Evolutionary conservation across 2,888 invertebrate species (phyloP).

Genomic region (Diarsia dahlii): DNA sequence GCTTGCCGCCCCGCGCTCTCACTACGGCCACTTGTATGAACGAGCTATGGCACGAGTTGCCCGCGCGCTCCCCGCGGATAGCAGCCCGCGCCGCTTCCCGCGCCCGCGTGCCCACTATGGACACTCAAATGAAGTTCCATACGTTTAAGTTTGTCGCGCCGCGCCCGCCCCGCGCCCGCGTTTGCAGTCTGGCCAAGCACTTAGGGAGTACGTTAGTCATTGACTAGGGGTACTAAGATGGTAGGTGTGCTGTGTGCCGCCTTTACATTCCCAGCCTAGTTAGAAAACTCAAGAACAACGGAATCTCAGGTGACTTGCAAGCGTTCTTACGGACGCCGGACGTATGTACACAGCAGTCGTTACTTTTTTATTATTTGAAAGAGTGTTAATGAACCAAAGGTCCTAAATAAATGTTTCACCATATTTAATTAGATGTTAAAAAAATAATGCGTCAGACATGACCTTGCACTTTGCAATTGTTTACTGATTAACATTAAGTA

Average conservation of each 20-base stretch:
- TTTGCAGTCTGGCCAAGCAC: too few species aligned
- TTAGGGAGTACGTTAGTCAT: too few species aligned
- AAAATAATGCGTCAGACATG: slow-evolving; percentile 10
- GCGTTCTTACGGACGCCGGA: background rate
- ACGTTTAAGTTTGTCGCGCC: too few species aligned
- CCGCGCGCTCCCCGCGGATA: too few species aligned
- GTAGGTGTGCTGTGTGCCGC: background rate
- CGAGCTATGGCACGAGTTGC: too few species aligned
- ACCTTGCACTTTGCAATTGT: slow-evolving; percentile 49
- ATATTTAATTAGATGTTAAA: slow-evolving; percentile 17
- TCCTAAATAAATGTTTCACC: slow-evolving; percentile 5
- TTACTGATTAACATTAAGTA: slow-evolving; percentile 35
- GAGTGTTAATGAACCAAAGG: background rate
- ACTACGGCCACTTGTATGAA: too few species aligned
- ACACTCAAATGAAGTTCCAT: too few species aligned
- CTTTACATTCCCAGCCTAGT: too few species aligned
- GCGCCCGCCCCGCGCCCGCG: too few species aligned
- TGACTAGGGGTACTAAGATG: background rate
- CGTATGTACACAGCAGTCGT: background rate
- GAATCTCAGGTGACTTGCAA: background rate
- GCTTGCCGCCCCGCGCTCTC: too few species aligned
- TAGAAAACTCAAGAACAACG: background rate
- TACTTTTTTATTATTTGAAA: background rate
- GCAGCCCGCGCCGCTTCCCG: too few species aligned
- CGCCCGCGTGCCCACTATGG: too few species aligned